A percentile compares a stretch with the other conserved stretches of the same genome.
Evolutionary conservation across 2,113 vertebrate species (phyloP).

Genomic region (Plotosus lineatus): DNA sequence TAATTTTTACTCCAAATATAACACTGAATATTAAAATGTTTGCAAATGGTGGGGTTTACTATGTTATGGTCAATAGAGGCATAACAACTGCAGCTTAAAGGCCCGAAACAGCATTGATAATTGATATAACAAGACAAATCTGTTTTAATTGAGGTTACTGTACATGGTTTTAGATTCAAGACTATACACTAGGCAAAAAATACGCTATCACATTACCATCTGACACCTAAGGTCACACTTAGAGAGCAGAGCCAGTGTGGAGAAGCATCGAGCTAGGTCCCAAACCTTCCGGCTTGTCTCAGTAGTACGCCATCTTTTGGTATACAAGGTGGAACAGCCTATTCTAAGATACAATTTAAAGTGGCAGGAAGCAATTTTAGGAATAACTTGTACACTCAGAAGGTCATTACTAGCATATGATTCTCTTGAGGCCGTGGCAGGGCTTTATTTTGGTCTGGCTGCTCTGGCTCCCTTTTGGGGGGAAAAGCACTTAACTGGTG

Average conservation of each 20-base stretch:
- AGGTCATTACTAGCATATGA: no score
- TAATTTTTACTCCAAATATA: background rate
- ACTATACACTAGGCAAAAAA: background rate
- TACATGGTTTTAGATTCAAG: background rate
- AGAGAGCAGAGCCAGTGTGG: slow-evolving; percentile 60
- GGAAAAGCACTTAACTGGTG: slow-evolving; percentile 40
- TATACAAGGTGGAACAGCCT: background rate
- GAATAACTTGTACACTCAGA: background rate
- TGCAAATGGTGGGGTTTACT: slow-evolving; percentile 1
- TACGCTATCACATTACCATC: slow-evolving; percentile 16
- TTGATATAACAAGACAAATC: no score
- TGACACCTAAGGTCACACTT: slow-evolving; percentile 70
- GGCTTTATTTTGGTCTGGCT: slow-evolving; percentile 57
- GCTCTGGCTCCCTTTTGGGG: slow-evolving; percentile 46
- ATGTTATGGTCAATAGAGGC: background rate
- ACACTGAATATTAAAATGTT: background rate
- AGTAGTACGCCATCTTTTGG: slow-evolving; percentile 19
- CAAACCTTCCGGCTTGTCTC: slow-evolving; percentile 1
- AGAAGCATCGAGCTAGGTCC: slow-evolving; percentile 57
- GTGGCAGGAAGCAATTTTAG: background rate
- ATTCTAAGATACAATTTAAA: slow-evolving; percentile 1
- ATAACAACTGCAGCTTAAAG: background rate
- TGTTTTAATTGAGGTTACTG: background rate
- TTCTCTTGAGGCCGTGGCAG: slow-evolving; percentile 59
- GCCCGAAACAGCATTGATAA: background rate